phyloP scores from a whole-genome alignment of 2,888 invertebrate species.

The Platycheirus albimanus region DNA sequence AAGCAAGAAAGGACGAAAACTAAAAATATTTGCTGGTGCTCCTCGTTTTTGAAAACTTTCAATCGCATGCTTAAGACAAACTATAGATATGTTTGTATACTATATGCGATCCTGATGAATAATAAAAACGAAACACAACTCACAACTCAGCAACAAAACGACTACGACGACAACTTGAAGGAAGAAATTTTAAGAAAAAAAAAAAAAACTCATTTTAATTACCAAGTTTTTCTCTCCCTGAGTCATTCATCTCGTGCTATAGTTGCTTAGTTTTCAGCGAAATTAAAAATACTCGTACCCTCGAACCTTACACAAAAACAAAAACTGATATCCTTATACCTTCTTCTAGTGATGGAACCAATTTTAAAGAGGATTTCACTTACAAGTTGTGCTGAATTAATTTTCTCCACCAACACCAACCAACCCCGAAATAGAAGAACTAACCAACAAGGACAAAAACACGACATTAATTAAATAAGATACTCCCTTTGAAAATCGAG shows the following conservation, averaged over 20 bases:
- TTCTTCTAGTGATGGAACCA: background rate
- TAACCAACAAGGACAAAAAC: background rate
- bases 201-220: slow-evolving; percentile 14
- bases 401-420: background rate
- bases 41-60: slow-evolving; percentile 5
- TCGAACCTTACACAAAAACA: background rate
- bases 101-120: too few species aligned
- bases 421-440: background rate
- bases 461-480: slow-evolving; percentile 1
- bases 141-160: too few species aligned
- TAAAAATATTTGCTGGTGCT: background rate
- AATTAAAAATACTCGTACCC: background rate
- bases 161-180: background rate
- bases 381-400: slow-evolving; percentile 17
- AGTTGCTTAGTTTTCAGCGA: background rate
- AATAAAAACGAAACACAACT: slow-evolving; percentile 2
- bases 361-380: slow-evolving; percentile 6
- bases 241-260: slow-evolving; percentile 14
- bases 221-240: slow-evolving; percentile 25
- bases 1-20: background rate
- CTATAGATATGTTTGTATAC: slow-evolving; percentile 5
- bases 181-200: slow-evolving; percentile 7
- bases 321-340: slow-evolving; percentile 12
- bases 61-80: slow-evolving; percentile 16
- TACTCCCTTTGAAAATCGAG: background rate